phyloP scores from a whole-genome alignment of 2,888 invertebrate species.

The Serripes groenlandicus region DNA sequence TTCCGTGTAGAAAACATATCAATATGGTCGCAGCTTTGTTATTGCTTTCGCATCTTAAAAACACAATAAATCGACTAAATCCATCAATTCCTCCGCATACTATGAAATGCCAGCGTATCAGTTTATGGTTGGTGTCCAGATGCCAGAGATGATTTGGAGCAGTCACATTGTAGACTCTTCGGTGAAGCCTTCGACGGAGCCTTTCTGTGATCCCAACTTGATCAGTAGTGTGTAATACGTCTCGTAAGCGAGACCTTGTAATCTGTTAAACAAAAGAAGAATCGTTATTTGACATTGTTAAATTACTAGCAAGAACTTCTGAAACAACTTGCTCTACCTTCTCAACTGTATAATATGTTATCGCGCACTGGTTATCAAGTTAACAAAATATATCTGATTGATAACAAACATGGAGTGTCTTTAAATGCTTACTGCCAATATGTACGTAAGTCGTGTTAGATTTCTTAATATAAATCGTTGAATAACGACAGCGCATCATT shows the following conservation, averaged over 20 bases:
- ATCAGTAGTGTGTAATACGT: conserved; percentile 23
- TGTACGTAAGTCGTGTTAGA: no score
- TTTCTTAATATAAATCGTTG: no score
- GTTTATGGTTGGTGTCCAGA: conserved; percentile 56
- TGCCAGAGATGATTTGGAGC: conserved; percentile 57
- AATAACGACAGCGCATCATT: no score
- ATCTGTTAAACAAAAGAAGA: no score
- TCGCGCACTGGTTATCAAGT: no score
- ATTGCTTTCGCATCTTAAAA: conserved; percentile 44
- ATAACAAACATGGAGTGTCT: no score
- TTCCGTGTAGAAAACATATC: conserved; percentile 33
- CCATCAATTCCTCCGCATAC: conserved; percentile 54
- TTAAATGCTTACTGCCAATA: no score
- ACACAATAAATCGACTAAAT: conserved; percentile 43
- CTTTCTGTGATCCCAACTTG: conserved; percentile 33
- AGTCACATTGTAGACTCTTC: conserved; percentile 35
- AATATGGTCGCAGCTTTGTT: conserved; percentile 49
- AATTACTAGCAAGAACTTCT: no score
- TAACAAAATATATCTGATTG: no score
- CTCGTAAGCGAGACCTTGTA: background rate
- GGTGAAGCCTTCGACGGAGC: conserved; percentile 22
- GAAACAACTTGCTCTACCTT: no score
- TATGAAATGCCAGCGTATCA: conserved; percentile 62
- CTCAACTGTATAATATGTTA: no score
- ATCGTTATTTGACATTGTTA: no score